Conservation (phyloP, 2,797 vertebrate species). For the Champsocephalus esox region DNA sequence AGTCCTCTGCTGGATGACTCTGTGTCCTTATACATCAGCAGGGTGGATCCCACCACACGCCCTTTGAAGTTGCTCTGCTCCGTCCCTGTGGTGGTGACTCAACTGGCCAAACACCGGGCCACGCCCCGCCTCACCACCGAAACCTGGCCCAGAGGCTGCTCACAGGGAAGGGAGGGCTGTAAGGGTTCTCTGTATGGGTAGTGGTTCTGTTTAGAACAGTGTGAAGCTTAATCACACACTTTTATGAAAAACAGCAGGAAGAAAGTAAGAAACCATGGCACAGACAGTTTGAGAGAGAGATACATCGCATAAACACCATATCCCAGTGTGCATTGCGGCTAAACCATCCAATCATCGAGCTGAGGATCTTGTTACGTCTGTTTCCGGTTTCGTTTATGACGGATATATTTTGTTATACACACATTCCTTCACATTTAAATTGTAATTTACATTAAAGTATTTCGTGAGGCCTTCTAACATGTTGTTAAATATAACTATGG, state of each 20-base stretch:
- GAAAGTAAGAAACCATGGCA: neutral
- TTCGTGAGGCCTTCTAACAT: too few species aligned
- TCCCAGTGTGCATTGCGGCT: too few species aligned
- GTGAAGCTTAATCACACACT: conserved; percentile 9
- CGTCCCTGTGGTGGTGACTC: conserved; percentile 72
- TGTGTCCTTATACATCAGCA: conserved; percentile 77
- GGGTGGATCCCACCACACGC: conserved; percentile 77
- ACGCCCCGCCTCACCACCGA: conserved; percentile 61
- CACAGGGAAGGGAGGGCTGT: conserved; percentile 24
- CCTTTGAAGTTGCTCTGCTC: conserved; percentile 75
- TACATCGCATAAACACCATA: too few species aligned
- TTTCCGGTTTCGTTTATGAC: too few species aligned
- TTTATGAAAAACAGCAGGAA: conserved; percentile 8
- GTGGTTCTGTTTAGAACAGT: conserved; percentile 34
- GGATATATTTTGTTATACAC: too few species aligned
- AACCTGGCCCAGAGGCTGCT: conserved; percentile 43
- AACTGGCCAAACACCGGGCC: conserved; percentile 65
- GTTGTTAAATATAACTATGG: too few species aligned
- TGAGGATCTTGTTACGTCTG: too few species aligned
- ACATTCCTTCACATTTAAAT: too few species aligned
- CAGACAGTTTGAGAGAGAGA: neutral
- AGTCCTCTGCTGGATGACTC: conserved; percentile 69
- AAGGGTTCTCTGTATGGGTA: conserved; percentile 18
- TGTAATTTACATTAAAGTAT: too few species aligned
- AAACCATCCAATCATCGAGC: too few species aligned